Evolutionary conservation across 2,888 invertebrate genomes (phyloP).

Genomic region (Neoaliturus tenellus): DNA sequence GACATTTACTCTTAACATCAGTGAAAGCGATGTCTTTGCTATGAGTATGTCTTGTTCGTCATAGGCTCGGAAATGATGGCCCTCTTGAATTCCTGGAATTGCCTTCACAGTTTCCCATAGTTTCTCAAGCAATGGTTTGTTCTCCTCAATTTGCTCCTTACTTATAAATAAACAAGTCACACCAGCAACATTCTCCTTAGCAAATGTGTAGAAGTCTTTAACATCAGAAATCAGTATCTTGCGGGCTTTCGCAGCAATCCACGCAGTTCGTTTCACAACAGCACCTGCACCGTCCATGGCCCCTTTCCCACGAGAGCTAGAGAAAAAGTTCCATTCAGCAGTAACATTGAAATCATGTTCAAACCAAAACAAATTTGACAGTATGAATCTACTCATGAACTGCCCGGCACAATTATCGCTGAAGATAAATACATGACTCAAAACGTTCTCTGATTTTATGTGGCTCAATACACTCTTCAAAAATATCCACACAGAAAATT

Average conservation of each 20-base stretch:
- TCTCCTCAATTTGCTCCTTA: background rate
- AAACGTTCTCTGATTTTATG: background rate
- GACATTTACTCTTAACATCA: no score
- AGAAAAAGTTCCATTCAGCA: background rate
- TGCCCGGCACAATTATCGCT: conserved; percentile 31
- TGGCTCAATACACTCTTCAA: background rate
- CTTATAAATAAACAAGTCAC: no score
- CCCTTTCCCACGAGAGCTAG: background rate
- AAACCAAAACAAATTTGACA: background rate
- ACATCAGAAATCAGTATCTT: no score
- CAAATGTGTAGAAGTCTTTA: no score
- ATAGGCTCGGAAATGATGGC: no score
- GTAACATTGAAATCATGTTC: background rate
- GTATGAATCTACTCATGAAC: background rate
- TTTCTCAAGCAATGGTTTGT: background rate
- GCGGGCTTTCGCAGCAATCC: no score
- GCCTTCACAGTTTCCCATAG: no score
- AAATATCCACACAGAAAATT: conserved; percentile 27
- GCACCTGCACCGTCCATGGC: no score
- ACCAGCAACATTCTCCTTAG: no score
- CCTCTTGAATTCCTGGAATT: no score
- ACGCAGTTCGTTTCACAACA: no score
- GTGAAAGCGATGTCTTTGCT: background rate
- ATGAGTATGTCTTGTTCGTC: no score
- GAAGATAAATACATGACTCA: background rate